Evolutionary conservation across 2,797 vertebrate genomes (phyloP).

Genomic region (Sebastolobus altivelis): DNA sequence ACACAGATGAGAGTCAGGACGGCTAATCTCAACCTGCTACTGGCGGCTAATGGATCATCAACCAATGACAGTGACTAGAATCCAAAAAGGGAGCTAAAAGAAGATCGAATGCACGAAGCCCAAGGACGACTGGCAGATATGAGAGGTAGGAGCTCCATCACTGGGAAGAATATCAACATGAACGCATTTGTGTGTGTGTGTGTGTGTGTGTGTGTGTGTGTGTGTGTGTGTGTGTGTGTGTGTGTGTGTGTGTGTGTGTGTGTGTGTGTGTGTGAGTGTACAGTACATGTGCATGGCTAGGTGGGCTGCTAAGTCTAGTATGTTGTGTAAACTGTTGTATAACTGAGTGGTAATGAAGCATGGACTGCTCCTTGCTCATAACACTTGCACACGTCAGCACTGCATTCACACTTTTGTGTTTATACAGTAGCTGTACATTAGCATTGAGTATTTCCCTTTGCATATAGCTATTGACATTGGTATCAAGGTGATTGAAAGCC

Average conservation of each 20-base stretch:
- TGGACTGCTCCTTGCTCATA: background rate
- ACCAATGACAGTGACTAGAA: conserved; percentile 48
- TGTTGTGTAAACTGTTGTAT: conserved; percentile 61
- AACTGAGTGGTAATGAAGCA: conserved; percentile 35
- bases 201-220: conserved; percentile 6
- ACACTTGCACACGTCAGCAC: background rate
- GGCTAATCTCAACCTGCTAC: conserved; percentile 43
- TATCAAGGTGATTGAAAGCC: conserved; percentile 24
- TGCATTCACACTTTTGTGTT: conserved; percentile 8
- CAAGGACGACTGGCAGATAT: conserved; percentile 78
- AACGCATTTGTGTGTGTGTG: background rate
- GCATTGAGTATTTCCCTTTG: conserved; percentile 3
- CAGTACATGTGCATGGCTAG: background rate
- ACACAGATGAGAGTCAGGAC: conserved; percentile 47
- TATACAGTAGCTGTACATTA: background rate
- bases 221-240: too few relatives aligned
- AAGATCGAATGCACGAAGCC: conserved; percentile 48
- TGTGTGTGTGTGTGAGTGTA: background rate
- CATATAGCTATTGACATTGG: conserved; percentile 6
- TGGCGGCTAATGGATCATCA: conserved; percentile 71
- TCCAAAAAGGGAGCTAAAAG: conserved; percentile 67
- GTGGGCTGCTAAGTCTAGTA: conserved; percentile 25
- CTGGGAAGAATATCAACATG: conserved; percentile 4
- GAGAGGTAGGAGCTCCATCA: conserved; percentile 82
- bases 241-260: background rate